Conservation (phyloP, 2,113 vertebrate species). For the Lanius collurio region DNA sequence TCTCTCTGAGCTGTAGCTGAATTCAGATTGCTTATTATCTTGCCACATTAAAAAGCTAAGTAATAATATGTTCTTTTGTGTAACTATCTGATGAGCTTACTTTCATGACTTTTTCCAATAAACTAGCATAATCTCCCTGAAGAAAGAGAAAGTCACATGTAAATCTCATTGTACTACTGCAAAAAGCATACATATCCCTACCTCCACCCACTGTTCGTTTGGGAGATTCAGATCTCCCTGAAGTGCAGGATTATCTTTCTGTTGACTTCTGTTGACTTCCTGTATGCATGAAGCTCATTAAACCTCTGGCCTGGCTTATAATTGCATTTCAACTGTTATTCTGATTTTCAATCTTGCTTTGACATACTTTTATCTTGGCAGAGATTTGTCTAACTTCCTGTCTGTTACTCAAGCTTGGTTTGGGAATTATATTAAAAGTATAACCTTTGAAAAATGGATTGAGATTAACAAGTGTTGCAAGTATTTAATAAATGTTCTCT, state of each 20-base stretch:
- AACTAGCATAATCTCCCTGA: not conserved
- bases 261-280: not conserved
- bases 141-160: not conserved
- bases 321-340: not conserved
- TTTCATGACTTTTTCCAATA: slow-evolving; percentile 25
- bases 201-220: not conserved
- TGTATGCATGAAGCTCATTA: not conserved
- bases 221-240: not conserved
- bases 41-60: slow-evolving; percentile 30
- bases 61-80: slow-evolving; percentile 52
- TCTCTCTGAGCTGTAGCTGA: not conserved
- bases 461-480: slow-evolving; percentile 10
- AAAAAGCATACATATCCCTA: not conserved
- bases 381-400: not conserved
- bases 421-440: not conserved
- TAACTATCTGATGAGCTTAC: not conserved
- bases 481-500: slow-evolving; percentile 1
- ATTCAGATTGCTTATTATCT: slow-evolving; percentile 42
- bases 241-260: not conserved
- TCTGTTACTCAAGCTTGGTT: not conserved
- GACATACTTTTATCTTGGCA: not conserved
- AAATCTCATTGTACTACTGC: not conserved
- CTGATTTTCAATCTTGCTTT: not conserved
- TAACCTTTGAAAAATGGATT: slow-evolving; percentile 16
- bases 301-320: not conserved